Conservation (phyloP, 2,113 vertebrate species). For the Phaethon lepturus region DNA sequence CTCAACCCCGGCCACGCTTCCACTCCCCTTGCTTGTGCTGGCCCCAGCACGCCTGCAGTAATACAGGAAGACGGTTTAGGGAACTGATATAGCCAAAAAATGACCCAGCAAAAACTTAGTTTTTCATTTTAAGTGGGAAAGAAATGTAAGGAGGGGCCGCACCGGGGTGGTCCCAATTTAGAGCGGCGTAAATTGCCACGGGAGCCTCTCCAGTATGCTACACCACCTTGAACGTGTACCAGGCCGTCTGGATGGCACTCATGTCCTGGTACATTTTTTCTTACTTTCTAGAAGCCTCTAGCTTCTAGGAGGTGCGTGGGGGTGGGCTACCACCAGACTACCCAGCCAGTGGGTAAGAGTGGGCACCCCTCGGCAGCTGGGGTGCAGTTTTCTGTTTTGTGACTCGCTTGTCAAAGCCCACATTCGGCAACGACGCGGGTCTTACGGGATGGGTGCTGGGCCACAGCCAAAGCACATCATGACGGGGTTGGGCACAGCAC, state of each 20-base stretch:
- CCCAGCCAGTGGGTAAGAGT: background rate
- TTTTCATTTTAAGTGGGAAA: background rate
- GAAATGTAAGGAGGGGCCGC: background rate
- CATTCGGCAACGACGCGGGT: background rate
- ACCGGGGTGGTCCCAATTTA: background rate
- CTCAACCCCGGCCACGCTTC: rapidly evolving
- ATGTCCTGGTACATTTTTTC: background rate
- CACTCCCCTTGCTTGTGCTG: background rate
- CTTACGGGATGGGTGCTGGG: background rate
- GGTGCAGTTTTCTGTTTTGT: background rate
- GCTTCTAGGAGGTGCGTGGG: background rate
- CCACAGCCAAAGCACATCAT: background rate
- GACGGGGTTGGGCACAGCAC: background rate
- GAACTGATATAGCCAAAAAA: background rate
- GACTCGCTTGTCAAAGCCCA: background rate
- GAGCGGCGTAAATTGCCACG: background rate
- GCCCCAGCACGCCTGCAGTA: background rate
- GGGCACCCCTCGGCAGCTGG: background rate
- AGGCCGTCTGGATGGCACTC: background rate
- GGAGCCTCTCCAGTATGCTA: background rate
- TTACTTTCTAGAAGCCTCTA: background rate
- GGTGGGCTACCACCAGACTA: background rate
- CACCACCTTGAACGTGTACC: background rate
- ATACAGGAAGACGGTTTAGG: background rate
- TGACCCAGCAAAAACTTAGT: background rate